Percentiles rank a stretch among this genome's conserved stretches.
These are phyloP conservation scores for Tonatia bakeri DNA, from an alignment of 2,113 vertebrate species.

Conservation along the genomic window DNA sequence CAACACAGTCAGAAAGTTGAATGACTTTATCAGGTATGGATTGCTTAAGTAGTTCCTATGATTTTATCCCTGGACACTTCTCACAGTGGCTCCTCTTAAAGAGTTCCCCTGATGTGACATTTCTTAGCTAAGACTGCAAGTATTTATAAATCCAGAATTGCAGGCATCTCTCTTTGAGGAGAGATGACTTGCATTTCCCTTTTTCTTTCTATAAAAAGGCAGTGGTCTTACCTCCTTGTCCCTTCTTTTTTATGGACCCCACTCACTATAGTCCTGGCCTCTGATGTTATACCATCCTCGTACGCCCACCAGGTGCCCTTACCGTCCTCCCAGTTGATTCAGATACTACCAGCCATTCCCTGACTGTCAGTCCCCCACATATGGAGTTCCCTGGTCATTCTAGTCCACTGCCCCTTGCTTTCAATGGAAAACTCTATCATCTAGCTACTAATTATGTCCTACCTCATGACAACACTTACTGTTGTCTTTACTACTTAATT, in stretches of 20 bases:
- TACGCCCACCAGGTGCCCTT: not conserved
- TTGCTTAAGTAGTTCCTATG: not conserved
- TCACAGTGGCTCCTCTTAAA: not conserved
- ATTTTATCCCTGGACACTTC: not conserved
- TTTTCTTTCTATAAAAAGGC: not conserved
- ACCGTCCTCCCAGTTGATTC: not conserved
- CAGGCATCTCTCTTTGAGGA: not conserved
- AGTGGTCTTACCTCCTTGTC: not conserved
- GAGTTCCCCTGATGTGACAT: not conserved
- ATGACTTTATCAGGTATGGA: not conserved
- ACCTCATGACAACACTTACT: not conserved
- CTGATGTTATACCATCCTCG: not conserved
- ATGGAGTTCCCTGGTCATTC: not conserved
- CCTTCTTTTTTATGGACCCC: not conserved
- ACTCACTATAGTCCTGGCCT: not conserved
- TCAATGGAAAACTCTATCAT: not conserved
- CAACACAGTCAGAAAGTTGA: not conserved
- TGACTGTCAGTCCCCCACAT: not conserved
- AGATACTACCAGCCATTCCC: not conserved
- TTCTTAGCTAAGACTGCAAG: not conserved
- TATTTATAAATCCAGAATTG: not conserved
- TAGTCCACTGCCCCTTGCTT: not conserved
- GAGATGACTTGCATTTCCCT: not conserved
- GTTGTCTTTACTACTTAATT: not conserved
- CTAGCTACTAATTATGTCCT: not conserved